These are phyloP conservation scores for Byasa hedistus DNA, from an alignment of 2,888 invertebrate species.

Conservation along the genomic window DNA sequence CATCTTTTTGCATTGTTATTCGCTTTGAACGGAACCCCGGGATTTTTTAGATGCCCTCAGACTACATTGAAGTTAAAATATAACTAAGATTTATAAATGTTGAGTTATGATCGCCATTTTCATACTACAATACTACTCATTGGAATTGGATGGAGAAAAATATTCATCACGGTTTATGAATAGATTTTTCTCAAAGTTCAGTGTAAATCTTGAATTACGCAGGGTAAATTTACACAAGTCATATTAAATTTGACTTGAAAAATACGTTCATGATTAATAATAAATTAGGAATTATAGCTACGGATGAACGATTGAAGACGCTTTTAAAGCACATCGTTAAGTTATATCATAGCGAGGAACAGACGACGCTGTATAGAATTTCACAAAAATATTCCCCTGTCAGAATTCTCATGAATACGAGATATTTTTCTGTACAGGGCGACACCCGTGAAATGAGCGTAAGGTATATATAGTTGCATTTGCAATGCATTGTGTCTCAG, in stretches of 20 bases:
- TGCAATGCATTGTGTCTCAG: no score
- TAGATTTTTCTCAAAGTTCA: no score
- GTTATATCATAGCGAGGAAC: neutral
- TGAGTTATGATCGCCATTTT: neutral
- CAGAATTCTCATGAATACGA: conserved; percentile 7
- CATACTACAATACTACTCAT: no score
- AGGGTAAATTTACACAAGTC: neutral
- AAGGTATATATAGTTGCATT: neutral
- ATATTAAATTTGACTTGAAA: neutral
- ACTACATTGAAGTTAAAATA: neutral
- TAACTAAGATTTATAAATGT: neutral
- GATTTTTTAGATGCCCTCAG: neutral
- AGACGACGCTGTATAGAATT: neutral
- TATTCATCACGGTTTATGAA: no score
- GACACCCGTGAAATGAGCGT: conserved; percentile 2
- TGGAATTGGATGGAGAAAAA: no score
- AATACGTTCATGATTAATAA: neutral
- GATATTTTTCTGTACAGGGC: neutral
- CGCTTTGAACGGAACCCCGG: conserved; percentile 1
- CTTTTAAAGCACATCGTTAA: neutral
- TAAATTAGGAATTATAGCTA: neutral
- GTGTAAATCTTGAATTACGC: no score
- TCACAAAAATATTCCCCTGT: neutral
- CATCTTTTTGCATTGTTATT: conserved; percentile 12
- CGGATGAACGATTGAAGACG: neutral